Evolutionary conservation across 2,797 vertebrate species (phyloP).

Genomic region (Chelonia mydas): DNA sequence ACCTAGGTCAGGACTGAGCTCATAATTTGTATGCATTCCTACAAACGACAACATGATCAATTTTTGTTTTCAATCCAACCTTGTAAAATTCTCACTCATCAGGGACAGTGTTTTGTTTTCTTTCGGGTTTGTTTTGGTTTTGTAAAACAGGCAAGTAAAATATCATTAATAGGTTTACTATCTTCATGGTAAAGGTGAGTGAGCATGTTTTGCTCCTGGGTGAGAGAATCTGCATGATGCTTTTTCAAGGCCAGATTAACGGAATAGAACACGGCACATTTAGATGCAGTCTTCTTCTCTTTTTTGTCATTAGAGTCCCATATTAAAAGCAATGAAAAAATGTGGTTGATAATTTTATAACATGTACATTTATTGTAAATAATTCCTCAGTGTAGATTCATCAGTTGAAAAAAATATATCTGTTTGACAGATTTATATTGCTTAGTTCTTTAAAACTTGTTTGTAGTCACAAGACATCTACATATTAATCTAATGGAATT

Average conservation of each 20-base stretch:
- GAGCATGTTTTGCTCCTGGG: not conserved
- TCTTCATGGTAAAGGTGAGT: not conserved
- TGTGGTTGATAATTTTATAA: not conserved
- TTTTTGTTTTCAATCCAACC: not conserved
- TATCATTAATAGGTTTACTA: not conserved
- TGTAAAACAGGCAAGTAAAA: no score
- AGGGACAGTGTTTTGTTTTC: no score
- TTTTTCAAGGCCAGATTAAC: not conserved
- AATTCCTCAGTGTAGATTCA: not conserved
- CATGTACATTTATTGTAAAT: not conserved
- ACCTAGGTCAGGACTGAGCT: not conserved
- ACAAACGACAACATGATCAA: not conserved
- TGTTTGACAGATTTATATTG: not conserved
- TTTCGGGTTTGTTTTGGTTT: no score
- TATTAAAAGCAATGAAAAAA: not conserved
- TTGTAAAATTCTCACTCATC: not conserved
- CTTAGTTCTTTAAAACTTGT: not conserved
- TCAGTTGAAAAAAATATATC: not conserved
- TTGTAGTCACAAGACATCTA: not conserved
- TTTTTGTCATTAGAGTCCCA: not conserved
- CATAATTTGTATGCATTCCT: not conserved
- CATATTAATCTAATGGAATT: not conserved
- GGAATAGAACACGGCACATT: not conserved
- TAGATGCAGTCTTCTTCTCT: not conserved
- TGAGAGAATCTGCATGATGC: not conserved